phyloP scores from a whole-genome alignment of 2,888 invertebrate species.

The Magallana nippona region DNA sequence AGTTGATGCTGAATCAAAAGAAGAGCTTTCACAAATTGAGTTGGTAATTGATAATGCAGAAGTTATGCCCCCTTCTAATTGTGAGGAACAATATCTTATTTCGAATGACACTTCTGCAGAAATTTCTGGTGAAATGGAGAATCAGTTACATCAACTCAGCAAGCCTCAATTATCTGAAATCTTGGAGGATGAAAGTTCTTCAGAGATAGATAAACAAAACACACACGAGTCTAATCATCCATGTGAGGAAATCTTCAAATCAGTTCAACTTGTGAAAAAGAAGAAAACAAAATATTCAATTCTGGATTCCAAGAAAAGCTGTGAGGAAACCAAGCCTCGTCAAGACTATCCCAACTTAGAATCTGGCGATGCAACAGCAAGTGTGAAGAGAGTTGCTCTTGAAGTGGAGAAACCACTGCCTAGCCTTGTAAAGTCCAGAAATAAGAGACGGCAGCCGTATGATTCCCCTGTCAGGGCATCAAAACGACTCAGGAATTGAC shows the following conservation, averaged over 20 bases:
- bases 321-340: neutral
- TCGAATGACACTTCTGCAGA: neutral
- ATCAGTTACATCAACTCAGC: neutral
- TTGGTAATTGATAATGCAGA: slow-evolving; percentile 25
- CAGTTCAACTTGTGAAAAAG: neutral
- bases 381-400: neutral
- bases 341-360: neutral
- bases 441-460: neutral
- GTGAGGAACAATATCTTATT: neutral
- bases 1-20: neutral
- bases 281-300: neutral
- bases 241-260: neutral
- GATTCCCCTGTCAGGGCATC: neutral
- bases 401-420: neutral
- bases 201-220: neutral
- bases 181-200: neutral
- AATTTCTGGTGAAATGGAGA: neutral
- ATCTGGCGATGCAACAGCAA: slow-evolving; percentile 6
- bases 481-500: neutral
- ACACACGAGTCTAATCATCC: neutral
- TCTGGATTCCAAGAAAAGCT: neutral
- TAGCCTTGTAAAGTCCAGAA: neutral
- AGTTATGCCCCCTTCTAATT: neutral
- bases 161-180: slow-evolving; percentile 4
- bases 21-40: neutral